Conservation (phyloP, 2,797 vertebrate species). For the Salarias fasciatus region DNA sequence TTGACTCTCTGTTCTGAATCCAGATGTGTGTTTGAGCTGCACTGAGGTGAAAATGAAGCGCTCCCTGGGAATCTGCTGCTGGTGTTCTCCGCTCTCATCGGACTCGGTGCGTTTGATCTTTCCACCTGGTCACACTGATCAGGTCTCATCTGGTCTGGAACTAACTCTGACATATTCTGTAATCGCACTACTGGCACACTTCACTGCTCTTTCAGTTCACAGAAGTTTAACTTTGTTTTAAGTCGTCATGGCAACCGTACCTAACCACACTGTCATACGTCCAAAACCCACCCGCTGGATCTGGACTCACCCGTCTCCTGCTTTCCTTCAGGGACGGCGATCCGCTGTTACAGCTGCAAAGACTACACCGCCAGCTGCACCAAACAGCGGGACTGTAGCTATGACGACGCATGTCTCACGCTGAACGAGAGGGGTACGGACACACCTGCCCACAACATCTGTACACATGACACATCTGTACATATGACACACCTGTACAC, state of each 20-base stretch:
- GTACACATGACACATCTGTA: too few species aligned
- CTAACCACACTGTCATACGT: too few species aligned
- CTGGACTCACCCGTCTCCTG: background rate
- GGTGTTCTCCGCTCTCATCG: constrained; percentile 65
- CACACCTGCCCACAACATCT: background rate
- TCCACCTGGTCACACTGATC: too few species aligned
- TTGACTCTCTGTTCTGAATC: background rate
- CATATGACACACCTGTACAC: background rate
- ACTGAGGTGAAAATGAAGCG: constrained; percentile 67
- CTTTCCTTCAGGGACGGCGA: constrained; percentile 68
- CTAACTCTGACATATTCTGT: too few species aligned
- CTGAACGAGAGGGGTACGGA: constrained; percentile 75
- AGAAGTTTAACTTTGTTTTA: too few species aligned
- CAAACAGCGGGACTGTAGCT: constrained; percentile 74
- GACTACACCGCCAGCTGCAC: constrained; percentile 77
- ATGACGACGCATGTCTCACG: constrained; percentile 78
- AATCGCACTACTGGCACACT: too few species aligned
- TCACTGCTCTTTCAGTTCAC: too few species aligned
- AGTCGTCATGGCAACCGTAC: too few species aligned
- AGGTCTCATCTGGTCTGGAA: too few species aligned
- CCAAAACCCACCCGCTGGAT: too few species aligned
- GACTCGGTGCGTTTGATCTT: constrained; percentile 70
- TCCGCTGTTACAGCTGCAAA: constrained; percentile 77
- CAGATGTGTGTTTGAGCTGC: constrained; percentile 13
- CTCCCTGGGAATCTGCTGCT: constrained; percentile 68